Percentiles rank a stretch among this genome's conserved stretches.
These are phyloP conservation scores for Pseudochirops cupreus DNA, from an alignment of 2,797 vertebrate genomes.

Conservation along the genomic window DNA sequence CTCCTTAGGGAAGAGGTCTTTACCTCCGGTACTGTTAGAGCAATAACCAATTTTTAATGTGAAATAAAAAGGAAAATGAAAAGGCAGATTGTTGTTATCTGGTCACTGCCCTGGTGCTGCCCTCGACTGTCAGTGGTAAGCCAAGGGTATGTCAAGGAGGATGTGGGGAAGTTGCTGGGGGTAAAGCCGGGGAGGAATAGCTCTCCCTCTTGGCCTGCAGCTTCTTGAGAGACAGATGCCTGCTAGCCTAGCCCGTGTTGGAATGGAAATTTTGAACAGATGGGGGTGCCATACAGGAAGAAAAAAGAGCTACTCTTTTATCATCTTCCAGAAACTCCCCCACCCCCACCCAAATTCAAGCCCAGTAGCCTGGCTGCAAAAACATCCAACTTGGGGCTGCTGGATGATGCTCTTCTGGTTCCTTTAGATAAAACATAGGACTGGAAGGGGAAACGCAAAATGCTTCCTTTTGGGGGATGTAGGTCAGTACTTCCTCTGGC, in stretches of 20 bases:
- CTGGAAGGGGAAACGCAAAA: slow-evolving; percentile 58
- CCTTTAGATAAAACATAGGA: slow-evolving; percentile 4
- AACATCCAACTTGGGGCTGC: slow-evolving; percentile 72
- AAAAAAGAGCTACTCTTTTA: slow-evolving; percentile 82
- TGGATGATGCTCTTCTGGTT: slow-evolving; percentile 41
- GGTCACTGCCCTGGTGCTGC: slow-evolving; percentile 79
- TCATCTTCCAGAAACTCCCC: slow-evolving; percentile 71
- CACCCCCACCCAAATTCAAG: slow-evolving; percentile 48
- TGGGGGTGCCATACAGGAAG: slow-evolving; percentile 81
- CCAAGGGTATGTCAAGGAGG: slow-evolving; percentile 46
- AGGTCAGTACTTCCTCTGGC: slow-evolving; percentile 49
- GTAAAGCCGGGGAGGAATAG: slow-evolving; percentile 12
- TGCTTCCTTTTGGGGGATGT: slow-evolving; percentile 31
- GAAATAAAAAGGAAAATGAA: slow-evolving; percentile 85
- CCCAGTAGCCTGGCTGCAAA: slow-evolving; percentile 67
- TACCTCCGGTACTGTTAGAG: slow-evolving; percentile 87
- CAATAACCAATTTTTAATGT: slow-evolving; percentile 89
- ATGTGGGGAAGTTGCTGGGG: background rate
- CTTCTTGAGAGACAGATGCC: slow-evolving; percentile 75
- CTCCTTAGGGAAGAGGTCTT: slow-evolving; percentile 83
- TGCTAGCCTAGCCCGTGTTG: slow-evolving; percentile 79
- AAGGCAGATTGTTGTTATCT: slow-evolving; percentile 80
- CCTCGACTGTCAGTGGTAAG: slow-evolving; percentile 77
- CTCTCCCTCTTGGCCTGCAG: slow-evolving; percentile 77
- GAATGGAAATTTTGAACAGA: slow-evolving; percentile 85